Conservation (phyloP, 2,113 vertebrate species). For the Sapayoa aenigma region DNA sequence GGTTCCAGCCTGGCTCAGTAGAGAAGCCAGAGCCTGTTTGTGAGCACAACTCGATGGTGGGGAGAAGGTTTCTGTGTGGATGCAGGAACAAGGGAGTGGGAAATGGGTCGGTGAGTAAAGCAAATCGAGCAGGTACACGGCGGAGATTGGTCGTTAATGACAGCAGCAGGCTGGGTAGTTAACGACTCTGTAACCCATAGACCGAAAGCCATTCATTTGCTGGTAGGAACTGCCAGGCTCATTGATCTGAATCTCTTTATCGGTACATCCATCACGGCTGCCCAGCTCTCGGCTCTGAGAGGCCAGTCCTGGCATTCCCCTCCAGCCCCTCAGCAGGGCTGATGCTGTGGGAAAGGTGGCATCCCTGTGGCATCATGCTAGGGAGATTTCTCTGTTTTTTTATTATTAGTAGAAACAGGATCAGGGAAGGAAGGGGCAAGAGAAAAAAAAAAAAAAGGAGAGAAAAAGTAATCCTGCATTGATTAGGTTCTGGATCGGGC, state of each 20-base stretch:
- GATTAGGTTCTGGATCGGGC: background rate
- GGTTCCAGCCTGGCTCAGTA: background rate
- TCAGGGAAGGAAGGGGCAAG: background rate
- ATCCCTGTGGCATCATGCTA: fast-evolving
- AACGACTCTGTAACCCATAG: background rate
- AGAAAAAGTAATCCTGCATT: slow-evolving; percentile 18
- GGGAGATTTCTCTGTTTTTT: background rate
- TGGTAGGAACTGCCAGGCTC: background rate
- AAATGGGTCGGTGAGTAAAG: background rate
- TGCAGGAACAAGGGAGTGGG: background rate
- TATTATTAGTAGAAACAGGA: background rate
- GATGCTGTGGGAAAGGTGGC: background rate
- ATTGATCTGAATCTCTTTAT: slow-evolving; percentile 37
- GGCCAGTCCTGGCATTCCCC: background rate
- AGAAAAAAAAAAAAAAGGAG: background rate
- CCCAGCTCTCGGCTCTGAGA: background rate
- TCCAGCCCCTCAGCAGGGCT: background rate
- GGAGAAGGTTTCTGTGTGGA: background rate
- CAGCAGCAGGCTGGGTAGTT: background rate
- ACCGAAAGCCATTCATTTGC: background rate
- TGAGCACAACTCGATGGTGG: background rate
- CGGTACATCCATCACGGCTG: background rate
- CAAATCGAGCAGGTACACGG: background rate
- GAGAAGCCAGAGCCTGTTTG: background rate
- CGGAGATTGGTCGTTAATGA: background rate